Base-by-base conservation (phyloP, 1,140 invertebrate genomes). In the Heliconius himera region DNA sequence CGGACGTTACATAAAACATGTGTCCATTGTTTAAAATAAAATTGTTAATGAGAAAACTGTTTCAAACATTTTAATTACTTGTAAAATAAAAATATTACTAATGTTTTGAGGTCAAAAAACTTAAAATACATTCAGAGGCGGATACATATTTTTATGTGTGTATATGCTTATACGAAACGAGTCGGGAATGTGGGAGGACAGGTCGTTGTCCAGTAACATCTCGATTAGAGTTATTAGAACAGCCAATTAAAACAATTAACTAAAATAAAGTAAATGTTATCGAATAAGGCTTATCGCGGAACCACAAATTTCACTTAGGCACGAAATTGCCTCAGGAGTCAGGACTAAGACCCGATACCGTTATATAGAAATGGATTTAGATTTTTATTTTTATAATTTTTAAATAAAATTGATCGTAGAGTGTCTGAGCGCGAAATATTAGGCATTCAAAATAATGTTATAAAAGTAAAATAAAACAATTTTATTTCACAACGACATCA, bases 151-250 rank as follows among this genome's bases (percentile, higher is more conserved):
- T 70, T 71, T 49, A 60, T 56, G 54, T 70, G 22, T 66, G 60
- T 66, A 70, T 66, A 70, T 66, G 20, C 26, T 6, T 75, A 49
- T 41, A 70, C 60, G 70, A 76, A 46, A 76, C 36, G 56, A 76
- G 36, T 11, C 33, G 54, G 49, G 72, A 78, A 78, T 73, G 82
- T 83, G 80, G 82, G 77, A 81, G 82, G 78, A 83, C 82, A 66
- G 77, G 77, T 83, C 77, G 78, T 36, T 73, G 36, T 56, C 76
- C 71, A 73, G n/a, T 60, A 73, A 73, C 60, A 66, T 78, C 46
- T 46, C 56, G 74, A 77, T 72, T 71, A 71, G 60, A 71, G 26
- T 66, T 70, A 36, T 73, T 41, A 60, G 76, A 54, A 78, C 9
- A 72, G 41, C 70, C 49, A 73, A 78, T 78, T 78, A 73, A 73